Base-by-base conservation (phyloP, 2,888 invertebrate genomes). In the Torymus texanus region DNA sequence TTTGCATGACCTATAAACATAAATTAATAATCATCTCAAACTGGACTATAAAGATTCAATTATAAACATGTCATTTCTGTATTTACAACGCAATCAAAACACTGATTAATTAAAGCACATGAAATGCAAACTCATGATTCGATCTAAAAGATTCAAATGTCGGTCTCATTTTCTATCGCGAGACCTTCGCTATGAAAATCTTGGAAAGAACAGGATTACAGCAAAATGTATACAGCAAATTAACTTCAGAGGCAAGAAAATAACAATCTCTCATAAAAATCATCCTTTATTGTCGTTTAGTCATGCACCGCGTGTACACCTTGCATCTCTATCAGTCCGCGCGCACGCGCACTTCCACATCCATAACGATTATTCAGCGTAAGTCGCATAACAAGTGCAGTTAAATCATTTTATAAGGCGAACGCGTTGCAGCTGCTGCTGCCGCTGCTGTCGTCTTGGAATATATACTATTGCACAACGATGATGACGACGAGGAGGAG, bases 381-480 rank as follows among this genome's bases (percentile, higher is more conserved):
- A 5, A 62, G 63, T 58, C 41, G 56, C 65, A 21, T 50, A 65
- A 65, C 74, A 58, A 63, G 63, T 62, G 61, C 73, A 18, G 63
- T 55, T 74, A 65, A 65, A 74, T 63, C 41, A 63, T 65, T 75
- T 66, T 24, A 75, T 24, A 58, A 24, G 24, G 12, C 58, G 8
- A 41, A 41, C 41, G 24, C 59, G 51, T 66, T 24, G 74, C 50
- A n/a, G 1, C 21, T 21, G 21, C 21, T 21, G 21, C 21, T 21
- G 21, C 21, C 59, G 58, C 24, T 51, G 18, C 41, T 41, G 24
- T 8, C 10, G 0, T 8, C 14, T 51, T 14, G n/a, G 53, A 56
- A 63, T 21, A 41, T 29, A 29, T 41, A 59, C 16, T 58, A 65
- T 74, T 65, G 58, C 65, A 14, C 50, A 63, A 63, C 29, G 12